Evolutionary conservation across 92 coral and sea anemone genomes (phyloP), one percentile per base, ranked within the genome.

Genomic region (Zoanthus gigantus): DNA sequence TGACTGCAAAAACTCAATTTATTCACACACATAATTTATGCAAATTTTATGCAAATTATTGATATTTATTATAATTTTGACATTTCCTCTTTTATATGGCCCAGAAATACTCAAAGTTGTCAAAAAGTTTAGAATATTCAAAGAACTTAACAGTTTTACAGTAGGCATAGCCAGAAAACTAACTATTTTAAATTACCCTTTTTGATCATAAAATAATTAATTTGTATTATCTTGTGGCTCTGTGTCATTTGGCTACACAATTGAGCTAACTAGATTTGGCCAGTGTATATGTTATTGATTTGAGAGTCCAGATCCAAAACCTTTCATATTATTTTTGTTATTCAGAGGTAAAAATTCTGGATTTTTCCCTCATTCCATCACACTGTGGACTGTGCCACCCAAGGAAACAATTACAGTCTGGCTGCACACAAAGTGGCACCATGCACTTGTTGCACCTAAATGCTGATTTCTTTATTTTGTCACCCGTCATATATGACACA

Each of bases 331-430:
- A 50, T 9, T 75, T 75, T 44, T 75, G 79, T 60, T 75, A 75
- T 75, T 75, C 63, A 75, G 79, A 75, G 79, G n/a, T 75, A 75
- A 75, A 50, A 75, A 75, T 75, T 75, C 79, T 75, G 78, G 79
- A 75, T 75, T 75, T 75, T 42, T 18, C 61, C 79, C 46, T 75
- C 63, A 75, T 7, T 75, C 79, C 79, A 9, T 75, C 63, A 74
- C 79, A 74, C 79, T 75, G 76, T 72, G 76, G 76, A 72, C 76
- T 72, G 53, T 72, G 79, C 61, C 44, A 75, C 79, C 48, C 79
- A 60, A 50, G 3, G 9, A 75, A 75, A 75, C 79, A 75, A 47
- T 75, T 75, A 50, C 63, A 61, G 63, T 75, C 63, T 50, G 79
- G 79, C 79, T 75, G 79, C 63, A 75, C 79, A 75, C 79, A 75